A percentile compares a stretch with the other conserved stretches of the same genome.
phyloP scores from a whole-genome alignment of 53 echinoderm and acorn worm genomes.

The Hippasteria phrygiana region DNA sequence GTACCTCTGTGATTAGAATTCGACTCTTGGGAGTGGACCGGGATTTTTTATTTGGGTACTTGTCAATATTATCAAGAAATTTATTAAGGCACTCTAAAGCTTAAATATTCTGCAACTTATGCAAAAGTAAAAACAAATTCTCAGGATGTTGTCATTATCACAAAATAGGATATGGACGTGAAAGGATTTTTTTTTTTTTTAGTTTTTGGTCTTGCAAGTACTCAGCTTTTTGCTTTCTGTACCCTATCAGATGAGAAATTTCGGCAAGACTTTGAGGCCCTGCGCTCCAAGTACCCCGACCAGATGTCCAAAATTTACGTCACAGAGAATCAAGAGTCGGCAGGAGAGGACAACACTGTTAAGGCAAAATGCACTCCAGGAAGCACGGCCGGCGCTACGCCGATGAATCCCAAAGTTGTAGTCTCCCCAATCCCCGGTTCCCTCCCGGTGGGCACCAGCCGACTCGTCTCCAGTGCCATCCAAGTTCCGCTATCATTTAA shows the following conservation, averaged over 20 bases:
- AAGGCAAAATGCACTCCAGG: slow-evolving; percentile 20
- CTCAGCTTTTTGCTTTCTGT: background rate
- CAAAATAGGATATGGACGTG: no score
- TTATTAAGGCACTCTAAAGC: no score
- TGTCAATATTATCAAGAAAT: no score
- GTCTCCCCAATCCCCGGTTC: slow-evolving; percentile 59
- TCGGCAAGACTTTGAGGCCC: slow-evolving; percentile 83
- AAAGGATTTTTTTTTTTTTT: no score
- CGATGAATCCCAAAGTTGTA: slow-evolving; percentile 52
- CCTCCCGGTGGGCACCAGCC: slow-evolving; percentile 20
- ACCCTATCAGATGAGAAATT: slow-evolving; percentile 67
- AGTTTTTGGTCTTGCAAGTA: slow-evolving; percentile 14
- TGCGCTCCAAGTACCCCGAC: slow-evolving; percentile 86
- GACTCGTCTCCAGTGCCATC: background rate
- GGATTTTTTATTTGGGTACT: no score
- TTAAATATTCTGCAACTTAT: no score
- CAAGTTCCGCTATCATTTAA: background rate
- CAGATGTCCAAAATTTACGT: slow-evolving; percentile 80
- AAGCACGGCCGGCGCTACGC: background rate
- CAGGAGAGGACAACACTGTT: background rate
- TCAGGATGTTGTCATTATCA: no score
- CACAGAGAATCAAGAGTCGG: background rate
- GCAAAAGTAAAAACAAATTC: no score
- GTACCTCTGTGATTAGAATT: no score
- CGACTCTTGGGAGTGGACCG: no score